phyloP scores from a whole-genome alignment of 1,140 invertebrate genomes.

The Fopius arisanus region DNA sequence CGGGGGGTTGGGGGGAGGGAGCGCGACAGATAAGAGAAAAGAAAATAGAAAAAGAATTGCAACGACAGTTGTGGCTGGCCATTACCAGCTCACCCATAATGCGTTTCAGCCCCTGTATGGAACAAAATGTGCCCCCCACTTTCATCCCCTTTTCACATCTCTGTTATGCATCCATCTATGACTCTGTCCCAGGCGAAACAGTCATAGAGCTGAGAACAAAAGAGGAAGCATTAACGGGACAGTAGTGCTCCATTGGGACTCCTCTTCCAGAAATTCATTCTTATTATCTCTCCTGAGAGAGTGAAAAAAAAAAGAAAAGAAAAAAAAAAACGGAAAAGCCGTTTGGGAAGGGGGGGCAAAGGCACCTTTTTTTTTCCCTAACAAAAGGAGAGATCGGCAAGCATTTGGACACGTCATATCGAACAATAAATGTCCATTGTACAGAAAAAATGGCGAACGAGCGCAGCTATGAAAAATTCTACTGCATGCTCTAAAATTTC shows the following conservation, averaged over 20 bases:
- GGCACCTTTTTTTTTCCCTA: not conserved
- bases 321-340: not conserved
- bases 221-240: conserved; percentile 17
- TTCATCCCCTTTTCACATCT: not conserved
- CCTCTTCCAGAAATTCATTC: conserved; percentile 23
- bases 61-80: conserved; percentile 10
- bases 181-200: not conserved
- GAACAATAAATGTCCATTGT: not conserved
- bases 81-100: conserved; percentile 3
- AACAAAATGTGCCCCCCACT: not conserved
- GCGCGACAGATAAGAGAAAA: not conserved
- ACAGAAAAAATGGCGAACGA: not conserved
- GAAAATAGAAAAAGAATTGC: conserved; percentile 12
- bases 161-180: conserved; percentile 19
- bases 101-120: not conserved
- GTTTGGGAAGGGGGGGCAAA: not conserved
- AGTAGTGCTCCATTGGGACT: conserved; percentile 14
- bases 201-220: conserved; percentile 5
- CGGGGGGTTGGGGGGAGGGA: not conserved
- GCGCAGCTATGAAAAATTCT: too few species aligned
- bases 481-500: too few species aligned
- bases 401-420: not conserved
- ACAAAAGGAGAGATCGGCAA: conserved; percentile 13
- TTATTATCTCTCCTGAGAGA: conserved; percentile 13
- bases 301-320: conserved; percentile 1